These are phyloP conservation scores for Sesamia nonagrioides DNA, from an alignment of 1,140 invertebrate genomes.

Conservation along the genomic window DNA sequence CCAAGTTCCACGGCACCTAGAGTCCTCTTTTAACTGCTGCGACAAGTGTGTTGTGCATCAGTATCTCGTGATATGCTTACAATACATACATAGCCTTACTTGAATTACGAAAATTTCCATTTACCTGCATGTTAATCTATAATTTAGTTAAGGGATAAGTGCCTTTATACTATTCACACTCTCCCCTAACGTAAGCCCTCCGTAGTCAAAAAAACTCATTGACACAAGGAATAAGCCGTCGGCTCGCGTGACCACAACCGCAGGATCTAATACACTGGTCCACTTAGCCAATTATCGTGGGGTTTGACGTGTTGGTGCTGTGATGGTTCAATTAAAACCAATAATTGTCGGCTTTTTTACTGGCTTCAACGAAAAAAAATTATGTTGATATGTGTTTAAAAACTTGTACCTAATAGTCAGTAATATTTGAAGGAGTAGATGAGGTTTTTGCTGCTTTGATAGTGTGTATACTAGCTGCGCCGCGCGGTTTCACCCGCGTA, in stretches of 20 bases:
- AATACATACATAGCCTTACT: too few relatives aligned
- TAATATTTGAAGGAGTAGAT: too few relatives aligned
- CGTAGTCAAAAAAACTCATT: constrained; percentile 30
- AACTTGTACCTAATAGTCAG: too few relatives aligned
- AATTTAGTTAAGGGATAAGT: background rate
- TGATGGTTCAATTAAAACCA: constrained; percentile 57
- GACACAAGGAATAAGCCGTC: constrained; percentile 8
- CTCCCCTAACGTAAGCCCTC: constrained; percentile 1
- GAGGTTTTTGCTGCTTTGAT: too few relatives aligned
- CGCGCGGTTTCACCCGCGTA: too few relatives aligned
- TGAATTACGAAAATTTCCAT: too few relatives aligned
- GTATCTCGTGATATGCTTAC: too few relatives aligned
- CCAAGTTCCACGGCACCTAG: too few relatives aligned
- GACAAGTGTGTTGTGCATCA: too few relatives aligned
- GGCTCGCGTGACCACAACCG: constrained; percentile 52
- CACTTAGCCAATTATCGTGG: constrained; percentile 59
- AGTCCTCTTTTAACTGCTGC: too few relatives aligned
- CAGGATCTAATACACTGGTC: constrained; percentile 54
- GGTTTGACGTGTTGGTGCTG: constrained; percentile 42
- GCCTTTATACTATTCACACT: constrained; percentile 1
- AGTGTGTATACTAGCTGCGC: too few relatives aligned
- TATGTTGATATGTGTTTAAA: background rate
- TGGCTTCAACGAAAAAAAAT: constrained; percentile 13
- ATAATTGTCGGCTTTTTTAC: constrained; percentile 54
- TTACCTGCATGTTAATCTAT: background rate